A percentile compares a stretch with the other conserved stretches of the same genome.
Conservation (phyloP, 1,140 invertebrate genomes). For the Acromyrmex heyeri region DNA sequence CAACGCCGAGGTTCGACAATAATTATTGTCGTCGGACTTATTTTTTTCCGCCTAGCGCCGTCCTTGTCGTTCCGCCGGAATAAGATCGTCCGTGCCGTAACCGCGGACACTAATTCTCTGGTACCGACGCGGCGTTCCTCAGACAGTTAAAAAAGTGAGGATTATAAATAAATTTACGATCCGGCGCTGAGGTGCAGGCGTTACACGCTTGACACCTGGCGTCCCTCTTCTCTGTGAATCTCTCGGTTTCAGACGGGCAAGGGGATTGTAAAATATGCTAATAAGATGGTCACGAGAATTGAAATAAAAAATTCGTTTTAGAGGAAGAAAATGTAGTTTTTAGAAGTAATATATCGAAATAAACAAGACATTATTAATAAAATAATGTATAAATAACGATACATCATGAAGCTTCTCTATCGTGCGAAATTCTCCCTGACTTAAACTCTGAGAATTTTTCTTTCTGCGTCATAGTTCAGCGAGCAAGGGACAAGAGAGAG, state of each 20-base stretch:
- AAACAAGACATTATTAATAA: not conserved
- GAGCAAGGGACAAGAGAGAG: slow-evolving; percentile 22
- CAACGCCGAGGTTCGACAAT: slow-evolving; percentile 64
- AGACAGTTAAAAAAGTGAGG: slow-evolving; percentile 57
- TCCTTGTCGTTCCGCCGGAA: slow-evolving; percentile 48
- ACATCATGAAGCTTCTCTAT: not conserved
- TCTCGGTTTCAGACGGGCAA: not conserved
- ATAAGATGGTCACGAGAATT: slow-evolving; percentile 36
- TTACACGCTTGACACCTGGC: slow-evolving; percentile 53
- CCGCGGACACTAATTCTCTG: slow-evolving; percentile 67
- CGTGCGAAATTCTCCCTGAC: not conserved
- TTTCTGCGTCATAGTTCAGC: slow-evolving; percentile 38
- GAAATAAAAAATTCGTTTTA: not conserved
- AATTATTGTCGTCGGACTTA: slow-evolving; percentile 75
- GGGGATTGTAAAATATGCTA: slow-evolving; percentile 24
- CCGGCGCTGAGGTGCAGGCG: slow-evolving; percentile 13
- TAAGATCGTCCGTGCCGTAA: slow-evolving; percentile 22
- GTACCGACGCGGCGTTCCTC: not conserved
- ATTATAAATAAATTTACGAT: slow-evolving; percentile 76
- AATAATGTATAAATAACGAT: not conserved
- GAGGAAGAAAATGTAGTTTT: not conserved
- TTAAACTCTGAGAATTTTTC: slow-evolving; percentile 18
- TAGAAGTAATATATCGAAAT: not conserved
- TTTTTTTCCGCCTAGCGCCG: slow-evolving; percentile 66
- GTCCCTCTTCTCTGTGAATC: slow-evolving; percentile 15